phyloP scores from a whole-genome alignment of 2,888 invertebrate genomes.

The Phortica okadai region DNA sequence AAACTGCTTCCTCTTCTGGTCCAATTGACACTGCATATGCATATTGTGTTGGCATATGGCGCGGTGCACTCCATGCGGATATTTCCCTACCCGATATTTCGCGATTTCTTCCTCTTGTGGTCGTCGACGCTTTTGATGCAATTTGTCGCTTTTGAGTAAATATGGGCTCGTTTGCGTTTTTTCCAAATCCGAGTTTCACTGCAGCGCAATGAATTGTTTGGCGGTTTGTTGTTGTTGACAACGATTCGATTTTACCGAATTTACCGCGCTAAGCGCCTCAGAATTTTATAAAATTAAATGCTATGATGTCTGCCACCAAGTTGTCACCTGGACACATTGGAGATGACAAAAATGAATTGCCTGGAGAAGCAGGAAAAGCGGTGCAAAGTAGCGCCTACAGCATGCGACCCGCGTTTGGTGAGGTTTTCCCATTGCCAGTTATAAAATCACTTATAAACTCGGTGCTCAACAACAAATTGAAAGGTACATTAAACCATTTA shows the following conservation, averaged over 20 bases:
- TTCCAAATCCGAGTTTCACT: not conserved
- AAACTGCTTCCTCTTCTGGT: no score
- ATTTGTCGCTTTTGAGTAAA: no score
- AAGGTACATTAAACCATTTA: slow-evolving; percentile 46
- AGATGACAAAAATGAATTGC: not conserved
- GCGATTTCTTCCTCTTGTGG: no score
- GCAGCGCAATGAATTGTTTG: not conserved
- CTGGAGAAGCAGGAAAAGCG: not conserved
- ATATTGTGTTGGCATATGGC: no score
- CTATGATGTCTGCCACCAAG: not conserved
- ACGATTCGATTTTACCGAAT: not conserved
- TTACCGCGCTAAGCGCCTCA: not conserved
- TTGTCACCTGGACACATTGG: not conserved
- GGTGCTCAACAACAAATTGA: slow-evolving; percentile 57
- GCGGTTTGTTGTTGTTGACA: not conserved
- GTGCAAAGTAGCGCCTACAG: slow-evolving; percentile 50
- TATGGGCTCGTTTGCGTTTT: not conserved
- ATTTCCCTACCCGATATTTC: no score
- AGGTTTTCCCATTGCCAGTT: slow-evolving; percentile 60
- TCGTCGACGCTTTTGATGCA: no score
- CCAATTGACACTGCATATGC: no score
- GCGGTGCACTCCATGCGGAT: no score
- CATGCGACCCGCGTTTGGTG: slow-evolving; percentile 64
- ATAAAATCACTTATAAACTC: slow-evolving; percentile 55
- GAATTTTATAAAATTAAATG: not conserved